Conservation (phyloP, 2,888 invertebrate genomes). For the Lepidonotus clava region DNA sequence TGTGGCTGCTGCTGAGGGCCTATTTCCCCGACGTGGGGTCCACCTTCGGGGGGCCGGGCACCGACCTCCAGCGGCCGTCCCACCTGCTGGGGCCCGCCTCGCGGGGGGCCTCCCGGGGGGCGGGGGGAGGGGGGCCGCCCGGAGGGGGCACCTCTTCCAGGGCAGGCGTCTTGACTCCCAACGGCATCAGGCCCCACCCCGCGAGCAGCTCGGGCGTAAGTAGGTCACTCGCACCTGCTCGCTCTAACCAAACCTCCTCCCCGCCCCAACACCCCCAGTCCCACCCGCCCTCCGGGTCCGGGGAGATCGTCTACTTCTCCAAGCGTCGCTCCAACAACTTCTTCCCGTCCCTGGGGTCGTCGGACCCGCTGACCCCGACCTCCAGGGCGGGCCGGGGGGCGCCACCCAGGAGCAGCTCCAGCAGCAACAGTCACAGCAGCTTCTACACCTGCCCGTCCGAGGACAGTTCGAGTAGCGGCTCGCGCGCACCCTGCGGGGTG, state of each 20-base stretch:
- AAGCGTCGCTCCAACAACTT: not conserved
- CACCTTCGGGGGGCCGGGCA: not conserved
- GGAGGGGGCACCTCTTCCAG: not conserved
- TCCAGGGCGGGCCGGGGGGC: not conserved
- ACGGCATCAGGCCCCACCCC: not conserved
- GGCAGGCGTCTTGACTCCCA: not conserved
- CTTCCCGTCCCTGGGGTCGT: not conserved
- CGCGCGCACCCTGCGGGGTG: too few species aligned
- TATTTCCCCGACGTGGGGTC: not conserved
- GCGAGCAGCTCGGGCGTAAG: too few species aligned
- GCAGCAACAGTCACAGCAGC: not conserved
- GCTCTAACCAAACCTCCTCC: too few species aligned
- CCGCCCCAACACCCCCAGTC: too few species aligned
- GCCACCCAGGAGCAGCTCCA: not conserved
- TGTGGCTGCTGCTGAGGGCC: not conserved
- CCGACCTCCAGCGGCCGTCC: not conserved
- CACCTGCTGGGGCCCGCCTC: not conserved
- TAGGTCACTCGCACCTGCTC: too few species aligned
- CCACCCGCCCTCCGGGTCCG: not conserved
- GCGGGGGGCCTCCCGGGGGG: not conserved
- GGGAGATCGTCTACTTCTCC: not conserved
- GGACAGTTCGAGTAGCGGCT: not conserved
- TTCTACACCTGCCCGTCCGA: not conserved
- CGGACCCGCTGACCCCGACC: not conserved
- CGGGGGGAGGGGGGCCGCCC: not conserved